Percentiles rank a stretch among this genome's conserved stretches.
These are phyloP conservation scores for Alosa alosa DNA, from an alignment of 2,113 vertebrate species.

Conservation along the genomic window DNA sequence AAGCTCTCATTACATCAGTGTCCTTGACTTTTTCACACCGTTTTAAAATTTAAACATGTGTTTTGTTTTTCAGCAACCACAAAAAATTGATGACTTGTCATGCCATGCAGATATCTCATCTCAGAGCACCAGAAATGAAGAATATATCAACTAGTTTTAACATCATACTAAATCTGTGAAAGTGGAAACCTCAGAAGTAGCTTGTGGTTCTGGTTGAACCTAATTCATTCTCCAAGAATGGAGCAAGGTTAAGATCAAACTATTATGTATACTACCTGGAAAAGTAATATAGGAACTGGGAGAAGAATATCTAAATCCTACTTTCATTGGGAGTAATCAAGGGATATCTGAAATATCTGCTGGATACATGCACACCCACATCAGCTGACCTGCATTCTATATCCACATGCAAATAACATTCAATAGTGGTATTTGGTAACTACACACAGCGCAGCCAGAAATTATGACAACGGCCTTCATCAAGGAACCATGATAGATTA, in stretches of 20 bases:
- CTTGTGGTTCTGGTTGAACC: neutral
- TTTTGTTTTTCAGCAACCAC: constrained; percentile 7
- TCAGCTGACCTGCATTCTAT: neutral
- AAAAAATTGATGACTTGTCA: constrained; percentile 1
- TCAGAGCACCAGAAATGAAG: neutral
- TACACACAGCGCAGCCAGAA: neutral
- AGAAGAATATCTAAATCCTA: neutral
- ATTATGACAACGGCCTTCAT: neutral
- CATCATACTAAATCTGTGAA: constrained; percentile 9
- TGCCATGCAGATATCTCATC: neutral
- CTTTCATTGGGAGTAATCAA: neutral
- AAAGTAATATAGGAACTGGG: neutral
- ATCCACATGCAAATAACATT: neutral
- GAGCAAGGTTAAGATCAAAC: neutral
- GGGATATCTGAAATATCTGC: neutral
- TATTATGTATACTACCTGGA: neutral
- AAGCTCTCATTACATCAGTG: neutral
- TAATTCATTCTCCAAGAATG: neutral
- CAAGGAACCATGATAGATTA: neutral
- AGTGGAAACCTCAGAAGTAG: neutral
- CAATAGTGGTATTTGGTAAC: neutral
- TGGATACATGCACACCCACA: no score
- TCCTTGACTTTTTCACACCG: neutral
- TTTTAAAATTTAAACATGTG: neutral
- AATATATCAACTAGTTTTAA: neutral